phyloP scores from a whole-genome alignment of 2,888 invertebrate genomes.

The Lochmaea capreae region DNA sequence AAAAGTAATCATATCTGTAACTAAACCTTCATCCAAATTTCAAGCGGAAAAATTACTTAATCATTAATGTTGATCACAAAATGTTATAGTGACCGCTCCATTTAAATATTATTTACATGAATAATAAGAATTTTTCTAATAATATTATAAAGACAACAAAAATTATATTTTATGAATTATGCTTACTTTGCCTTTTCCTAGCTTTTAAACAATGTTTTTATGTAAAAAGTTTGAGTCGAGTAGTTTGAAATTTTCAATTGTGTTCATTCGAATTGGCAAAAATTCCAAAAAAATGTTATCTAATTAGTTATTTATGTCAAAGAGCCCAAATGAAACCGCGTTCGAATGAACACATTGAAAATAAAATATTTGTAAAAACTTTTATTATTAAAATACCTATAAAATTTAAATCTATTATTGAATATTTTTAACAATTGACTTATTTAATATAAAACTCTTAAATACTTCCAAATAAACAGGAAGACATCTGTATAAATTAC shows the following conservation, averaged over 20 bases:
- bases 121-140: background rate
- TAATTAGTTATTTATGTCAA: too few species aligned
- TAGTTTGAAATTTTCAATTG: too few species aligned
- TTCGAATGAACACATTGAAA: too few species aligned
- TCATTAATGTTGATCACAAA: too few species aligned
- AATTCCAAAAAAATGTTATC: too few species aligned
- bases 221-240: too few species aligned
- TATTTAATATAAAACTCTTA: background rate
- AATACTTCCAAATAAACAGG: constrained; percentile 3
- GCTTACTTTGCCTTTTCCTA: background rate
- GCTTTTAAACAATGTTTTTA: background rate
- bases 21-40: background rate
- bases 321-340: too few species aligned
- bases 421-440: background rate
- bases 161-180: background rate
- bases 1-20: too few species aligned
- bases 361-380: too few species aligned
- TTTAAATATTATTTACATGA: background rate
- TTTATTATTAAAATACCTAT: too few species aligned
- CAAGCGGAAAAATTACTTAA: background rate
- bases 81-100: background rate
- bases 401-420: background rate
- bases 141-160: too few species aligned
- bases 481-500: background rate
- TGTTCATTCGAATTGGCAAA: too few species aligned